Evolutionary conservation across 2,797 vertebrate species (phyloP).

Genomic region (Parambassis ranga): DNA sequence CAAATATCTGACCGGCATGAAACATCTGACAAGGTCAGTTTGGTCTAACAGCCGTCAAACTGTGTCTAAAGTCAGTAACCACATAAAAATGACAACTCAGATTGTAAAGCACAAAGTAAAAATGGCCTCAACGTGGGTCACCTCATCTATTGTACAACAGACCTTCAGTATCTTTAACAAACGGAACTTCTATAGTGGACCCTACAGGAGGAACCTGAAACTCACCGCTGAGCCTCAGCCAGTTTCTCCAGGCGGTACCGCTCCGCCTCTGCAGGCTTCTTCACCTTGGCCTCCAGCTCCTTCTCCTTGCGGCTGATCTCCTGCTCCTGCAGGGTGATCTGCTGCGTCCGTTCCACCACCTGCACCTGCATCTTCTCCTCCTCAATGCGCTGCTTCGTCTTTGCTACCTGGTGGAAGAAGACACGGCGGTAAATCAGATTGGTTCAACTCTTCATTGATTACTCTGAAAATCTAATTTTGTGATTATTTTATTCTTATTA

Average conservation of each 20-base stretch:
- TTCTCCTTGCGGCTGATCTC: slow-evolving; percentile 88
- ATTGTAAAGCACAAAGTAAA: too few species aligned
- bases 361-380: slow-evolving; percentile 90
- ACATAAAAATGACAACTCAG: background rate
- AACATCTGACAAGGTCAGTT: too few species aligned
- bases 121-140: too few species aligned
- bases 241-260: slow-evolving; percentile 86
- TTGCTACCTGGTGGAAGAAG: slow-evolving; percentile 81
- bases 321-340: slow-evolving; percentile 90
- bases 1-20: background rate
- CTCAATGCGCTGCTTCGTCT: slow-evolving; percentile 92
- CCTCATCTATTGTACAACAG: too few species aligned
- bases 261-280: slow-evolving; percentile 89
- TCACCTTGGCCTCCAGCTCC: slow-evolving; percentile 89
- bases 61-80: background rate
- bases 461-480: too few species aligned
- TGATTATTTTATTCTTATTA: background rate
- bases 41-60: background rate
- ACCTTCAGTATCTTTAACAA: background rate
- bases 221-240: slow-evolving; percentile 87
- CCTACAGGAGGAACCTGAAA: fast-evolving
- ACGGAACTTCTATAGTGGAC: too few species aligned
- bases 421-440: background rate
- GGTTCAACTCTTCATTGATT: too few species aligned
- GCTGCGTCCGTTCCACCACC: slow-evolving; percentile 89